Evolutionary conservation across 2,888 invertebrate species (phyloP).

Genomic region (Apoderus coryli): DNA sequence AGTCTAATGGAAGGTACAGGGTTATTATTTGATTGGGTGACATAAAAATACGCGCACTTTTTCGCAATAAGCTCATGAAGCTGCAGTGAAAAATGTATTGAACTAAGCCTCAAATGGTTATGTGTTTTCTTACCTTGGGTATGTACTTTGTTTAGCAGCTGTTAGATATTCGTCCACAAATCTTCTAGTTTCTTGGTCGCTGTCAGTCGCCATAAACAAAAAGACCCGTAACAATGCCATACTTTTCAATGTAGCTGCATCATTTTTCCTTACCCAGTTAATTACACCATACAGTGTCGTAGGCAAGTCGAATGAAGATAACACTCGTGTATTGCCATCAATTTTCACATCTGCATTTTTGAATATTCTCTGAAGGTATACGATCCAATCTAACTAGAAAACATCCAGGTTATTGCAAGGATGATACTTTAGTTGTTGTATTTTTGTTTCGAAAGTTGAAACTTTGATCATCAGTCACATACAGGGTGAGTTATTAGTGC

Average conservation of each 20-base stretch:
- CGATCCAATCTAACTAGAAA: conserved; percentile 29
- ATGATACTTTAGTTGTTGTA: too few species aligned
- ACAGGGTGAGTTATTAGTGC: too few species aligned
- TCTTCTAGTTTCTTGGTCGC: conserved; percentile 23
- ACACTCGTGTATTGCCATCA: conserved; percentile 21
- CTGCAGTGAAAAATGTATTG: too few species aligned
- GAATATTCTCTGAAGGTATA: conserved; percentile 26
- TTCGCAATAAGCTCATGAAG: too few species aligned
- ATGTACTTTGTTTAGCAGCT: conserved; percentile 10
- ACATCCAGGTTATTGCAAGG: not conserved
- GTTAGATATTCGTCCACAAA: conserved; percentile 24
- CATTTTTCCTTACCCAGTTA: conserved; percentile 24
- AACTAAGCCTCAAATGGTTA: conserved; percentile 1
- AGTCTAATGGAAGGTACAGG: too few species aligned
- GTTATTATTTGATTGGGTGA: too few species aligned
- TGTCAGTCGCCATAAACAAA: conserved; percentile 28
- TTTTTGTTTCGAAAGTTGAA: too few species aligned
- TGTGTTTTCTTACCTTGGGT: conserved; percentile 9
- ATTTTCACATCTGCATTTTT: conserved; percentile 23
- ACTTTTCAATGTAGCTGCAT: conserved; percentile 25
- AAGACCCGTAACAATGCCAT: conserved; percentile 28
- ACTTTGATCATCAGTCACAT: too few species aligned
- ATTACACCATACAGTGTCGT: conserved; percentile 24
- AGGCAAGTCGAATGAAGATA: conserved; percentile 14
- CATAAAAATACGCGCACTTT: too few species aligned